Conservation (phyloP, 2,113 vertebrate species). For the Heterochromis multidens region DNA sequence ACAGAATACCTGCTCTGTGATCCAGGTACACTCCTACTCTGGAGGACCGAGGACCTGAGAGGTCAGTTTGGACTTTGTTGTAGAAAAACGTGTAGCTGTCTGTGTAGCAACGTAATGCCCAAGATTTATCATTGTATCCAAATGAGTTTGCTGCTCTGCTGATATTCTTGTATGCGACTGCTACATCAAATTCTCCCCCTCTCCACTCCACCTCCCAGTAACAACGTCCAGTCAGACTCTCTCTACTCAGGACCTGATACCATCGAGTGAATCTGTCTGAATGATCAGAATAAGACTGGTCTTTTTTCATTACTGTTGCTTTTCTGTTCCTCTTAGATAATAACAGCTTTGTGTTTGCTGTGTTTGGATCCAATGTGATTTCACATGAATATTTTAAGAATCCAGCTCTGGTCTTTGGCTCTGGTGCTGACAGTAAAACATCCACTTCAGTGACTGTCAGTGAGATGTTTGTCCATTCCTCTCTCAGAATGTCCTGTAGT, state of each 20-base stretch:
- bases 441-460: too few relatives aligned
- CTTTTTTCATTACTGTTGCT: background rate
- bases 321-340: background rate
- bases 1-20: too few relatives aligned
- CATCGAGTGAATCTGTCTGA: background rate
- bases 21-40: background rate
- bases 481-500: too few relatives aligned
- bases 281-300: background rate
- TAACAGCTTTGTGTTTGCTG: background rate
- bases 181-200: background rate
- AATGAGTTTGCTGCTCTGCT: background rate
- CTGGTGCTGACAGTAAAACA: too few relatives aligned
- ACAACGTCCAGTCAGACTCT: background rate
- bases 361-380: background rate
- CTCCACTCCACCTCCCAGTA: background rate
- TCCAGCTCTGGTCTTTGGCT: too few relatives aligned
- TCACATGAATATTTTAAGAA: background rate
- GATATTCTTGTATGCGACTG: background rate
- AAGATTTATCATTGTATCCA: background rate
- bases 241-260: background rate
- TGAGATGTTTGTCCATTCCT: too few relatives aligned
- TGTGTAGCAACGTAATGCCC: background rate
- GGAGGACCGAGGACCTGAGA: too few relatives aligned
- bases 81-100: background rate
- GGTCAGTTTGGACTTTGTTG: background rate